These are phyloP conservation scores for Acanthacorydalis orientalis DNA, from an alignment of 2,888 invertebrate genomes.

Conservation along the genomic window DNA sequence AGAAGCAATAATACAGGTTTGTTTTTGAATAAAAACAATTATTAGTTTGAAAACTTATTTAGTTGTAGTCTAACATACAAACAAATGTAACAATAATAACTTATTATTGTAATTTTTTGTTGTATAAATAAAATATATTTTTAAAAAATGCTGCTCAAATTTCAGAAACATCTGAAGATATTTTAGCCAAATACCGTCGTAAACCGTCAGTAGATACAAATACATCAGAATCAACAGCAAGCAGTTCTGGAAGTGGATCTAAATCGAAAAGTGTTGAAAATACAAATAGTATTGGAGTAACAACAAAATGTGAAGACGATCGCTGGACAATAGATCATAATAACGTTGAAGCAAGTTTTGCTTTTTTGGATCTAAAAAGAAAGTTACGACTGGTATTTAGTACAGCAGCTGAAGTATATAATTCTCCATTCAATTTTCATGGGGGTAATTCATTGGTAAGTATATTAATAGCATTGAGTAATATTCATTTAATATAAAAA, in stretches of 20 bases:
- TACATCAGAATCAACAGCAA: constrained; percentile 23
- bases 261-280: constrained; percentile 11
- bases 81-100: no score
- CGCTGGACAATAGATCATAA: constrained; percentile 31
- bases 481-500: no score
- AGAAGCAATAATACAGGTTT: not conserved
- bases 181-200: constrained; percentile 82
- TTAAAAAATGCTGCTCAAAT: no score
- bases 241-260: constrained; percentile 22
- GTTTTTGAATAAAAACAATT: not conserved
- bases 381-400: constrained; percentile 83
- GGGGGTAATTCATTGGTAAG: no score
- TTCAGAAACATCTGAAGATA: constrained; percentile 74
- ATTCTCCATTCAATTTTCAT: no score
- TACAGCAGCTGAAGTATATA: constrained; percentile 39
- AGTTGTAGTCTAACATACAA: not conserved
- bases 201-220: constrained; percentile 36
- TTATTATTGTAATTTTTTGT: no score
- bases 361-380: constrained; percentile 60
- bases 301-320: constrained; percentile 28
- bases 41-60: not conserved
- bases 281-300: constrained; percentile 7
- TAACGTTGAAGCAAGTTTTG: constrained; percentile 36
- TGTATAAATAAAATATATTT: no score
- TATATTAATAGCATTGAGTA: no score